Evolutionary conservation across 2,888 invertebrate species (phyloP).

Genomic region (Venustoraphidia nigricollis): DNA sequence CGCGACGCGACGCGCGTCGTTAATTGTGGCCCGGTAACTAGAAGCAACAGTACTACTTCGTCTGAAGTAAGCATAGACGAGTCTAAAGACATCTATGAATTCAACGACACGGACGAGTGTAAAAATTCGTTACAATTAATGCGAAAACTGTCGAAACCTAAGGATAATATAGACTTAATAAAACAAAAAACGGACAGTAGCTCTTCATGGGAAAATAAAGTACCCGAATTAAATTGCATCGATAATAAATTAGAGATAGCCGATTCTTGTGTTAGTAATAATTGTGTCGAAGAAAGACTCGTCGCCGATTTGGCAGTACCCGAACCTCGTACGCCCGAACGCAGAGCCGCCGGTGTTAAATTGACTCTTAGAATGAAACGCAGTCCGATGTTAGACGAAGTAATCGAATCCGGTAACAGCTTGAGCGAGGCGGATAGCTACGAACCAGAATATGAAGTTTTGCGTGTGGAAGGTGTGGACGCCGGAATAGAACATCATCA

Average conservation of each 20-base stretch:
- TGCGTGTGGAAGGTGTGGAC: conserved; percentile 67
- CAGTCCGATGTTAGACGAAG: conserved; percentile 71
- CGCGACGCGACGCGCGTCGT: conserved; percentile 12
- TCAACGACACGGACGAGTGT: conserved; percentile 30
- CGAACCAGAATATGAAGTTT: conserved; percentile 69
- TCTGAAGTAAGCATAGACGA: conserved; percentile 12
- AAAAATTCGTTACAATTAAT: conserved; percentile 17
- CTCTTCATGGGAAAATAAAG: conserved; percentile 18
- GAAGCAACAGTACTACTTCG: conserved; percentile 15
- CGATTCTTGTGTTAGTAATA: no score
- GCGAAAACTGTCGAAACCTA: conserved; percentile 13
- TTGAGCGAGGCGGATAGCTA: conserved; percentile 42
- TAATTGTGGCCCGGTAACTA: conserved; percentile 5
- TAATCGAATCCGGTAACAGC: conserved; percentile 63
- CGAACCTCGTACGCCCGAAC: conserved; percentile 29
- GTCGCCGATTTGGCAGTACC: conserved; percentile 13
- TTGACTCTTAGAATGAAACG: conserved; percentile 75
- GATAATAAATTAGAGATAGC: no score
- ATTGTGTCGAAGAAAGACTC: no score
- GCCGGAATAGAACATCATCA: conserved; percentile 41
- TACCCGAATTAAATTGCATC: conserved; percentile 11
- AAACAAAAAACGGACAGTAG: conserved; percentile 13
- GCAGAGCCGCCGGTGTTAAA: conserved; percentile 45
- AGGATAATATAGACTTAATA: conserved; percentile 2
- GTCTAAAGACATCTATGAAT: conserved; percentile 35